phyloP scores from a whole-genome alignment of 2,797 vertebrate species.

The Heteromormyrus szaboi region DNA sequence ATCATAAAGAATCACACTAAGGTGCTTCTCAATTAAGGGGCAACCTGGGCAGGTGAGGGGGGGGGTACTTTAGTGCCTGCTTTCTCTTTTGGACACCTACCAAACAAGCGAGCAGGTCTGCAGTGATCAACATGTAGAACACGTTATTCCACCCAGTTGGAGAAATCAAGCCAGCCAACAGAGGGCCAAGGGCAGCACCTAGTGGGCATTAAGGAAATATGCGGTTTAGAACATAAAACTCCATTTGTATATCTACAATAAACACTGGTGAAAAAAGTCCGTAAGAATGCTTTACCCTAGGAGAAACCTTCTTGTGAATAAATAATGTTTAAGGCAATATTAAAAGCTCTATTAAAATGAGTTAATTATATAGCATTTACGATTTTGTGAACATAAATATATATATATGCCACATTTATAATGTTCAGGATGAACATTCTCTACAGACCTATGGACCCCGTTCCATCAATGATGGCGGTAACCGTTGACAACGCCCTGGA shows the following conservation, averaged over 20 bases:
- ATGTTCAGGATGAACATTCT: neutral
- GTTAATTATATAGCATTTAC: neutral
- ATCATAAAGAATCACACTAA: neutral
- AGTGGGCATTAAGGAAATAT: conserved; percentile 18
- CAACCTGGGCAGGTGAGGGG: neutral
- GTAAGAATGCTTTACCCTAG: neutral
- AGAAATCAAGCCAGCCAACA: conserved; percentile 86
- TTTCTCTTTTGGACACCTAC: conserved; percentile 52
- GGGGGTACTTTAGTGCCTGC: neutral
- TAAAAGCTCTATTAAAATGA: neutral
- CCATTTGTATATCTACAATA: neutral
- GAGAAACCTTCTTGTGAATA: neutral
- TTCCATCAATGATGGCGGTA: conserved; percentile 93
- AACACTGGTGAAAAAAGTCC: neutral
- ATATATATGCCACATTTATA: neutral
- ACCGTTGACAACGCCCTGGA: conserved; percentile 88
- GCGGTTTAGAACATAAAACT: neutral
- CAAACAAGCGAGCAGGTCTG: conserved; percentile 82
- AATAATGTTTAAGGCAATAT: neutral
- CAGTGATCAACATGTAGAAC: conserved; percentile 91
- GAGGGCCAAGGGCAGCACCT: conserved; percentile 89
- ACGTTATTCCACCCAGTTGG: conserved; percentile 89
- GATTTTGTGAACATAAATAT: neutral
- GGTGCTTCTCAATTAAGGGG: neutral
- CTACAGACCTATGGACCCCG: conserved; percentile 80